Conservation (phyloP, 2,888 invertebrate genomes). For the Ormyrus labotus region DNA sequence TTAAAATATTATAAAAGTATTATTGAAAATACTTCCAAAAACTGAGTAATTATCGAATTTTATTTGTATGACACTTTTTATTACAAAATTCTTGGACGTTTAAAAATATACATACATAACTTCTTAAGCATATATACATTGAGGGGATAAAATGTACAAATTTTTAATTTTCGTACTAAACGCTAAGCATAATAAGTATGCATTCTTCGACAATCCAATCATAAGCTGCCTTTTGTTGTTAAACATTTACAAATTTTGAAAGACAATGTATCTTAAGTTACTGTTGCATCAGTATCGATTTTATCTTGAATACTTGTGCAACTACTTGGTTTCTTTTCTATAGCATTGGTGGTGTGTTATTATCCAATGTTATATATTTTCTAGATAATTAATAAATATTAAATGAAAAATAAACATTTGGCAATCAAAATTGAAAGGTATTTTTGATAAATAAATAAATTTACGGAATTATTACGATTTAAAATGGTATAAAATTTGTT, state of each 20-base stretch:
- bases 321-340: too few relatives aligned
- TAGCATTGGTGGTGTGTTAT: too few relatives aligned
- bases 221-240: constrained; percentile 21
- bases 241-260: constrained; percentile 50
- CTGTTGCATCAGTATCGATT: background rate
- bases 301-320: background rate
- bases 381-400: too few relatives aligned
- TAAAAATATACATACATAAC: constrained; percentile 53
- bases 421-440: too few relatives aligned
- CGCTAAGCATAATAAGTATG: constrained; percentile 6
- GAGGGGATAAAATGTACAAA: constrained; percentile 30
- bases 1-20: too few relatives aligned
- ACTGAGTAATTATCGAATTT: too few relatives aligned
- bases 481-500: too few relatives aligned
- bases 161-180: constrained; percentile 10
- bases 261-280: constrained; percentile 50
- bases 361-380: too few relatives aligned
- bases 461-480: too few relatives aligned
- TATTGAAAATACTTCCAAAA: too few relatives aligned
- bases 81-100: constrained; percentile 41
- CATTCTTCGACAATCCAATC: constrained; percentile 25
- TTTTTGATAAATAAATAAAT: too few relatives aligned
- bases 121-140: constrained; percentile 45
- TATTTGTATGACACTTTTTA: constrained; percentile 11
- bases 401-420: too few relatives aligned